Evolutionary conservation across 2,113 vertebrate genomes (phyloP), one percentile per base, ranked within the genome.

Genomic region (Hemibagrus wyckioides): DNA sequence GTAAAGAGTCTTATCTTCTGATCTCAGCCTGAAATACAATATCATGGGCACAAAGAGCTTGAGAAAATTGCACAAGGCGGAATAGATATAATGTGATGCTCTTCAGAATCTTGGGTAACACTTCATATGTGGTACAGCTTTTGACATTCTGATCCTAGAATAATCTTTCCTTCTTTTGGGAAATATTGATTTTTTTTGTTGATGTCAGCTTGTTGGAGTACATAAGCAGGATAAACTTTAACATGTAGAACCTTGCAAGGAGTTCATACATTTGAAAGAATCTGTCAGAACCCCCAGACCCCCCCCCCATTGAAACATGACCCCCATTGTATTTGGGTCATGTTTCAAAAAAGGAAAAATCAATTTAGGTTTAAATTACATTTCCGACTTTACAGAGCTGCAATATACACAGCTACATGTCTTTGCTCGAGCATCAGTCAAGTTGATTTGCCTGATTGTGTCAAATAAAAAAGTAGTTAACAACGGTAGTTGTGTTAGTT

Each of bases 1-100:
- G 76, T 30, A 54, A 54, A 80, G 50, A 79, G 50, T 80, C n/a
- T 80, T 80, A 80, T 80, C 76, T 80, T 80, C 76, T 80, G 50
- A 80, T 80, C 76, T 33, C n/a, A 80, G 76, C 50, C 52, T 54
- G n/a, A 79, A 50, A 80, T 54, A 80, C 75, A 77, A 77, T 80
- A 56, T 80, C n/a, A 56, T 33, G n/a, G 17, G 76, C 39, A 80
- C 76, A 80, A 56, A 80, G 75, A 77, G 75, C 28, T n/a, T 21
- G 75, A 77, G 75, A 77, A 77, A 77, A 77, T n/a, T 77, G 75
- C 75, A 50, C 75, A 52, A 30, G 75, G 75, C 75, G 1, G 76
- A 80, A 80, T 30, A 52, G 75, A 77, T 77, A 77, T 77, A 80
- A 80, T 56, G n/a, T 19, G 76, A 80, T 80, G 76, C 76, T 17